Conservation (phyloP, 1,140 invertebrate genomes). For the Holotrichia oblita region DNA sequence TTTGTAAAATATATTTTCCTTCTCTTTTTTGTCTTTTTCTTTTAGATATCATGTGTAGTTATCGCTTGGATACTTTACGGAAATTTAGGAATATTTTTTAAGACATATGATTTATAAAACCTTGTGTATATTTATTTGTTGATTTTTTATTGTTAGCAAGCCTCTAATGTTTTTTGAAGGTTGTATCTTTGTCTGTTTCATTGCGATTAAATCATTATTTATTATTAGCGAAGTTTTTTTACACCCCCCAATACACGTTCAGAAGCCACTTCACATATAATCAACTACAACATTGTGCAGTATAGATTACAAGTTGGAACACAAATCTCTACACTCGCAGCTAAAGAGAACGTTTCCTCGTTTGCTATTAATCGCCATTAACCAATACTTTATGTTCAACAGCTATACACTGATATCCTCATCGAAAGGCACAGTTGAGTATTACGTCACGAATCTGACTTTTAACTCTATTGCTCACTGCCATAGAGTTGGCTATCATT, state of each 20-base stretch:
- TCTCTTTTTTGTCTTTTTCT: slow-evolving; percentile 11
- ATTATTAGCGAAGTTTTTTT: background rate
- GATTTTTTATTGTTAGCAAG: slow-evolving; percentile 38
- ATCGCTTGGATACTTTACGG: slow-evolving; percentile 36
- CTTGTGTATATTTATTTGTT: slow-evolving; percentile 40
- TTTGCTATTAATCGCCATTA: no score
- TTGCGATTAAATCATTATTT: slow-evolving; percentile 38
- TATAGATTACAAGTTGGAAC: no score
- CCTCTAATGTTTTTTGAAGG: slow-evolving; percentile 28
- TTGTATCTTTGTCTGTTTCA: slow-evolving; percentile 40
- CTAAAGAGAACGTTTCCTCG: no score
- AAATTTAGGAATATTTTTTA: slow-evolving; percentile 36
- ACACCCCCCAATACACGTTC: background rate
- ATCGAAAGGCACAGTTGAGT: no score
- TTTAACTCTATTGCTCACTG: no score
- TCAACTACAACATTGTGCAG: background rate
- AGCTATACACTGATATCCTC: no score
- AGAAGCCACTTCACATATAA: background rate
- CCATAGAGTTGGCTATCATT: no score
- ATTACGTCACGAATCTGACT: no score
- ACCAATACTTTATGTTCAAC: no score
- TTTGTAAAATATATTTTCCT: slow-evolving; percentile 32
- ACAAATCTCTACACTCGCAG: no score
- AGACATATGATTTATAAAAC: slow-evolving; percentile 22
- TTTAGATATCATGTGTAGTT: slow-evolving; percentile 14